These are phyloP conservation scores for Thunnus albacares DNA, from an alignment of 2,797 vertebrate species.

Conservation along the genomic window DNA sequence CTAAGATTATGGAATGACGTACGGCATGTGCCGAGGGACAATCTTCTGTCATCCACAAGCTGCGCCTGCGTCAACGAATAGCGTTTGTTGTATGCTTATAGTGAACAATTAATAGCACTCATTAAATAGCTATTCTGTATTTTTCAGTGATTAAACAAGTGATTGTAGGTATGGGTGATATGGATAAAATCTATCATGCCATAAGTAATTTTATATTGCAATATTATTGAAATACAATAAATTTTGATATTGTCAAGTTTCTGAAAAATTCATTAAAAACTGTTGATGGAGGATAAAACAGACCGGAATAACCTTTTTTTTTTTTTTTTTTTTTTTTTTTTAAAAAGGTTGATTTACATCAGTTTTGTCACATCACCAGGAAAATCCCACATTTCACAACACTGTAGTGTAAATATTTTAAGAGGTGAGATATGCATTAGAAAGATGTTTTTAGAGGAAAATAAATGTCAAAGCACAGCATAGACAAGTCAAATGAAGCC, in stretches of 20 bases:
- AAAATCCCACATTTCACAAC: not conserved
- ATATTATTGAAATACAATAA: not conserved
- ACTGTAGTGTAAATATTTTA: not conserved
- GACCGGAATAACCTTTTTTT: no score
- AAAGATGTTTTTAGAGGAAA: conserved; percentile 21
- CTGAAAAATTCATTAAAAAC: not conserved
- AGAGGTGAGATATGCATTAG: not conserved
- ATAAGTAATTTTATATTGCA: not conserved
- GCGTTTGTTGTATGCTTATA: not conserved
- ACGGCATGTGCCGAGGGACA: conserved; percentile 63
- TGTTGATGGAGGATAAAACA: not conserved
- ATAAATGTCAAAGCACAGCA: conserved; percentile 11
- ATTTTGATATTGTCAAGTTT: not conserved
- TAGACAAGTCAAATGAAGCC: conserved; percentile 10
- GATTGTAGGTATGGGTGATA: not conserved
- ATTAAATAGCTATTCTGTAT: not conserved
- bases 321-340: no score
- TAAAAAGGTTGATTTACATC: no score
- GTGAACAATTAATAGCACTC: not conserved
- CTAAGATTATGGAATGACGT: conserved; percentile 2
- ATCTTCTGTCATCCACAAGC: fast-evolving
- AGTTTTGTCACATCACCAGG: not conserved
- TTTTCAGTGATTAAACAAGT: not conserved
- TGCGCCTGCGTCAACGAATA: not conserved
- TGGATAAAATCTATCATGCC: not conserved